A percentile compares a stretch with the other conserved stretches of the same genome.
Evolutionary conservation across 2,888 invertebrate species (phyloP).

Genomic region (Serripes groenlandicus): DNA sequence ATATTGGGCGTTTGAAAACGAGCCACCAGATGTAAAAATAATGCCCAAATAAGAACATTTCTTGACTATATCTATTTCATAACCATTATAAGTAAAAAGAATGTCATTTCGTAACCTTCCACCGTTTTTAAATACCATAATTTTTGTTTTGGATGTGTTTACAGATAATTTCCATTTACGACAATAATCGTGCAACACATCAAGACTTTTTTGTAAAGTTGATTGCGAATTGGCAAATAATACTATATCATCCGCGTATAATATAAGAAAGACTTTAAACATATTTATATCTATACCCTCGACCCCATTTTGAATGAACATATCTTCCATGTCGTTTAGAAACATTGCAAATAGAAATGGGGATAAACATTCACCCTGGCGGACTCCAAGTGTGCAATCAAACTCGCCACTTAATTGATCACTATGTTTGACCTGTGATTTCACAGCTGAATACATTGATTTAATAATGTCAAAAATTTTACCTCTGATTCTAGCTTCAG

Average conservation of each 20-base stretch:
- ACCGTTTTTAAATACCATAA: constrained; percentile 3
- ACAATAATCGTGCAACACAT: neutral
- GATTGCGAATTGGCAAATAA: neutral
- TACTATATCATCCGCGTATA: constrained; percentile 20
- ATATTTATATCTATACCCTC: neutral
- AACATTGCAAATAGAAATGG: constrained; percentile 29
- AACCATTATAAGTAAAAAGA: too few species aligned
- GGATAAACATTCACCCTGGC: constrained; percentile 26
- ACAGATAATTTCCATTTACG: neutral
- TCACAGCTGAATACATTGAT: constrained; percentile 17
- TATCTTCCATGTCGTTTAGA: constrained; percentile 18
- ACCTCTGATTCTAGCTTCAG: constrained; percentile 33
- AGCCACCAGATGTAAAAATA: too few species aligned
- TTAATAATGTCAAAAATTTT: constrained; percentile 34
- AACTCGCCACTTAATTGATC: constrained; percentile 4
- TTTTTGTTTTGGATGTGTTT: constrained; percentile 12
- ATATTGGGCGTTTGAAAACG: too few species aligned
- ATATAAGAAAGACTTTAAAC: constrained; percentile 9
- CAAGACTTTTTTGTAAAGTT: neutral
- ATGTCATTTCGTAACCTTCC: too few species aligned
- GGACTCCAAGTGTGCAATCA: constrained; percentile 9
- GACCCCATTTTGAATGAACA: neutral
- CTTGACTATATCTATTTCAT: too few species aligned
- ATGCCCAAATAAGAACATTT: too few species aligned
- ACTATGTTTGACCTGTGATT: constrained; percentile 20